Evolutionary conservation across 2,888 invertebrate genomes (phyloP), one percentile per base, ranked within the genome.

Genomic region (Graphium colonna): DNA sequence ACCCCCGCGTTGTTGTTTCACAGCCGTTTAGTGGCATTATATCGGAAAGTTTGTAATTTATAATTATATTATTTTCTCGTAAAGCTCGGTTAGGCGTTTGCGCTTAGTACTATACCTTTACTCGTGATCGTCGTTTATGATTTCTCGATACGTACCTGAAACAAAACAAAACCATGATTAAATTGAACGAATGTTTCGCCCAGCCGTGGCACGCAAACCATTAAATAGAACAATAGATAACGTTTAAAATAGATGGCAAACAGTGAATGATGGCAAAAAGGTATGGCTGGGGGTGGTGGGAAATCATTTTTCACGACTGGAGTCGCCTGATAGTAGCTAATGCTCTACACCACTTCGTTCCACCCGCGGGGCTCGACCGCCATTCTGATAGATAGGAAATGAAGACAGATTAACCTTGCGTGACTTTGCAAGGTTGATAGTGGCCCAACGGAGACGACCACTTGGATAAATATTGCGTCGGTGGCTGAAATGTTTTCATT

Each of bases 371-470:
- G 73, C 75, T 68, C 72, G 68, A 67, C 74, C 70, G 72, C 68
- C 63, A 69, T 79, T 82, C 78, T 82, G 85, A 88, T 87, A 87
- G 89, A 88, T 85, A 87, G 86, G 85, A 86, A 89, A 89, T 88
- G 86, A 89, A 88, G 89, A 89, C 81, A 77, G 84, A 88, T 89
- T 87, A 84, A 76, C 77, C 60, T 85, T 73, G 85, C 86, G 86
- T 87, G 86, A 84, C 85, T 80, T 62, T 74, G 78, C 79, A 78
- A 74, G 75, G 75, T 62, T 64, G 61, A 53, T 57, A 67, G 58
- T 62, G 60, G 60, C 60, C 50, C 54, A 56, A 55, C 56, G 52
- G 59, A 57, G 58, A 61, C 63, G 56, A 65, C 60, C 64, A 62
- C 62, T 64, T 66, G 60, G 60, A 58, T 65, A 64, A 68, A 67